Evolutionary conservation across 2,888 invertebrate genomes (phyloP), one percentile per base, ranked within the genome.

Genomic region (Girardia tigrina): DNA sequence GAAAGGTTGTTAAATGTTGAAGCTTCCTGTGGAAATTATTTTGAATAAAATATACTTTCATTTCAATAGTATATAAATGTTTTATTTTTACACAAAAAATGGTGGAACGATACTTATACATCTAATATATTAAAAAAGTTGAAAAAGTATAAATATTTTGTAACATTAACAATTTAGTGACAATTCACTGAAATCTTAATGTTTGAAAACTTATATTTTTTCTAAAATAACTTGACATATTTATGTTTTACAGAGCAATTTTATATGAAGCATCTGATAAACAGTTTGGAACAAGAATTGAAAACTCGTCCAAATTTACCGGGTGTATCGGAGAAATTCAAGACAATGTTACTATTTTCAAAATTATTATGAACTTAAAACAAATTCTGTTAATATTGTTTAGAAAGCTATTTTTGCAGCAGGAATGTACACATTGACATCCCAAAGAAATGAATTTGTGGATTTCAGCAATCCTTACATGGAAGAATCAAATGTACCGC

Each of bases 401-500:
- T 20, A 56, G 56, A 56, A 56, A 56, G 4, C 8, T 8, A 4
- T 16, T 2, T 56, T 56, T 56, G n/a, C 56, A 6, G 56, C 56
- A 20, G 56, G 56, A 12, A 56, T 56, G 56, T 56, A 56, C 23
- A 56, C 56, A 2, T 56, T 56, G n/a, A 56, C 56, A 23, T 56
- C 56, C 23, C 56, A 56, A 23, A 4, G 56, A n/a, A 56, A 56
- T 16, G 56, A 56, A 56, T 56, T 8, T n/a, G 56, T 56, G n/a
- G 56, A 56, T 56, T 56, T 56, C 23, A 56, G 56, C 23, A 8
- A 56, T 56, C 56, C 56, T 8, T 56, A 56, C 23, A 56, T 56
- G 56, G 56, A 56, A 56, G 56, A 56, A n/a, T 56, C 56, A 56
- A 56, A 56, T 16, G 56, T 56, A 12, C 56, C 56, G 4, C n/a